Percentiles rank a stretch among this genome's conserved stretches.
Conservation (phyloP, 2,797 vertebrate genomes). For the Sebastes kiyomatsui region DNA sequence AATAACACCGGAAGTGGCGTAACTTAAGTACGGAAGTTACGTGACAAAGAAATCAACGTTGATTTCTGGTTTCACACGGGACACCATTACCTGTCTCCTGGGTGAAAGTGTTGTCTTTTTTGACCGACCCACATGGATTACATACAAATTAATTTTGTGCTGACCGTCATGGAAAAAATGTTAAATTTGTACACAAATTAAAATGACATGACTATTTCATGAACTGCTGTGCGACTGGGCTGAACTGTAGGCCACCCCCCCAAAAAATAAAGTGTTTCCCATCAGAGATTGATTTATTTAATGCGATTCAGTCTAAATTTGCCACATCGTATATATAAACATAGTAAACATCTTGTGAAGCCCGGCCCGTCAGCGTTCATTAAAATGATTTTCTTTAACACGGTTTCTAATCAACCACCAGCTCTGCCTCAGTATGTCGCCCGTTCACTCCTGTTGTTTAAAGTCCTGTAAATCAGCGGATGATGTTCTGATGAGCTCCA, state of each 20-base stretch:
- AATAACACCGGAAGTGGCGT: too few relatives aligned
- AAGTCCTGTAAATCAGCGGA: constrained; percentile 13
- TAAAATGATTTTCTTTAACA: neutral
- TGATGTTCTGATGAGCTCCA: neutral
- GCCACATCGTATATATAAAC: neutral
- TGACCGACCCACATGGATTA: too few relatives aligned
- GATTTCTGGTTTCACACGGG: too few relatives aligned
- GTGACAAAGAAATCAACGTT: too few relatives aligned
- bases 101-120: too few relatives aligned
- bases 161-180: too few relatives aligned
- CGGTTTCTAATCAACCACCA: neutral
- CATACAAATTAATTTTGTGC: too few relatives aligned
- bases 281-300: neutral
- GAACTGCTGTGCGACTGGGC: too few relatives aligned
- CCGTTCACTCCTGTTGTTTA: neutral
- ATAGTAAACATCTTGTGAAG: neutral
- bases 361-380: neutral
- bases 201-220: too few relatives aligned
- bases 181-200: too few relatives aligned
- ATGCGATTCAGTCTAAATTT: neutral
- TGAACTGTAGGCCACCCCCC: neutral
- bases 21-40: too few relatives aligned
- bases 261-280: neutral
- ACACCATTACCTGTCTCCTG: too few relatives aligned
- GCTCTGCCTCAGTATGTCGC: neutral